These are phyloP conservation scores for Vulpes vulpes DNA, from an alignment of 2,113 vertebrate genomes.

Conservation along the genomic window DNA sequence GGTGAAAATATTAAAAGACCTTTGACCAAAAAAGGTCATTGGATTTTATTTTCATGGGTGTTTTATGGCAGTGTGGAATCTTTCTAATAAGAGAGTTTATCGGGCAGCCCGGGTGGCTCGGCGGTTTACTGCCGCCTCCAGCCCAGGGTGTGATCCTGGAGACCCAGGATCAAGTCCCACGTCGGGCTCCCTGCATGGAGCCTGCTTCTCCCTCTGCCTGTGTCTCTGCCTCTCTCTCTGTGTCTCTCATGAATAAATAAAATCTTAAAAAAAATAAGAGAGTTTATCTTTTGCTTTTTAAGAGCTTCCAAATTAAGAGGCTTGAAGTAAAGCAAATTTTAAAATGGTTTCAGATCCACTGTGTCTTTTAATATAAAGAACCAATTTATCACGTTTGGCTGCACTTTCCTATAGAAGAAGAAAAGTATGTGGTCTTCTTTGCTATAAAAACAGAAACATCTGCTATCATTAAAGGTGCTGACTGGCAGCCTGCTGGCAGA, in stretches of 20 bases:
- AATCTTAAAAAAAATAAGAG: background rate
- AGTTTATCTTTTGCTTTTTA: constrained; percentile 56
- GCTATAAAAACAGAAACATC: constrained; percentile 65
- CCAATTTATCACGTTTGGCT: constrained; percentile 68
- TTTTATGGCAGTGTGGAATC: constrained; percentile 2
- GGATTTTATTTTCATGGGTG: background rate
- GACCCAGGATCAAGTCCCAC: too few relatives aligned
- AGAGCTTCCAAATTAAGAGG: constrained; percentile 42
- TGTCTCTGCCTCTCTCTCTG: too few relatives aligned
- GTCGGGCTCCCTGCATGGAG: too few relatives aligned
- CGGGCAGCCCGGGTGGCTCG: background rate
- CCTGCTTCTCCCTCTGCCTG: too few relatives aligned
- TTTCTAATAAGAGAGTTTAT: constrained; percentile 52
- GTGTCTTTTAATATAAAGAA: constrained; percentile 51
- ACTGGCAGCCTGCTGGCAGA: constrained; percentile 25
- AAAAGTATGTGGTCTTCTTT: background rate
- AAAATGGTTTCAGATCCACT: constrained; percentile 49
- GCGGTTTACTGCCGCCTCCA: too few relatives aligned
- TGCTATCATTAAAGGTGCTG: constrained; percentile 54
- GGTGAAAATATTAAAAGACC: constrained; percentile 4
- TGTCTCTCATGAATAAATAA: too few relatives aligned
- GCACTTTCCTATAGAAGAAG: constrained; percentile 48
- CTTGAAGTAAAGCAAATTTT: constrained; percentile 50
- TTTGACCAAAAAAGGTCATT: background rate
- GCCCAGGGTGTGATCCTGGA: too few relatives aligned